These are phyloP conservation scores for Scrobipalpa costella DNA, from an alignment of 2,888 invertebrate species.

Conservation along the genomic window DNA sequence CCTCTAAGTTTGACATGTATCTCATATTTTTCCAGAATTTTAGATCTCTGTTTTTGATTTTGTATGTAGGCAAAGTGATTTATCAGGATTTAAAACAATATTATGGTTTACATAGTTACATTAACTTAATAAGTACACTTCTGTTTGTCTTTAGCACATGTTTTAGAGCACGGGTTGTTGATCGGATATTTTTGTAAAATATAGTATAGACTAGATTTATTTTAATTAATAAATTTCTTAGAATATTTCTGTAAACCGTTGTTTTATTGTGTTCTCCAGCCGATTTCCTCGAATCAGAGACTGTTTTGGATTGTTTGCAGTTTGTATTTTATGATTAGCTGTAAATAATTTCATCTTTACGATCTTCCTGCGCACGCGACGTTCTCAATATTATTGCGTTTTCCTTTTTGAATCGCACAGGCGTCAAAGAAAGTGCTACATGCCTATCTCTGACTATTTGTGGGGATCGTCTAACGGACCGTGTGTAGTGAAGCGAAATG, in stretches of 20 bases:
- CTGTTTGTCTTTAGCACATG: conserved; percentile 22
- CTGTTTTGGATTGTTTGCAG: not conserved
- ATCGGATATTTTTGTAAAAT: conserved; percentile 54
- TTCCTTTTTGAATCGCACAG: not conserved
- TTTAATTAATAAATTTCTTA: conserved; percentile 60
- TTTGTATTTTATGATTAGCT: not conserved
- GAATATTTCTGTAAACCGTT: conserved; percentile 39
- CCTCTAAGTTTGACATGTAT: conserved; percentile 25
- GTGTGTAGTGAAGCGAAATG: conserved; percentile 19
- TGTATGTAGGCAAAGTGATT: not conserved
- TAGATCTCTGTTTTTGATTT: conserved; percentile 30
- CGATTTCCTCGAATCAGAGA: not conserved
- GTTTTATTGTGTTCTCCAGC: conserved; percentile 36
- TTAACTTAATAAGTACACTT: not conserved
- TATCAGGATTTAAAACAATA: conserved; percentile 1
- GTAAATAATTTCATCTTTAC: conserved; percentile 9
- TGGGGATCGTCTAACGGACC: conserved; percentile 14
- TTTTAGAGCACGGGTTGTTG: conserved; percentile 44
- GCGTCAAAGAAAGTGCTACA: conserved; percentile 19
- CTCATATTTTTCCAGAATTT: conserved; percentile 27
- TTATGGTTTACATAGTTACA: not conserved
- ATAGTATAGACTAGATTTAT: conserved; percentile 38
- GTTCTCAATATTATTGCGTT: not conserved
- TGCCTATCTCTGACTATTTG: conserved; percentile 14
- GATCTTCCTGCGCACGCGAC: not conserved